Conservation (phyloP, 2,797 vertebrate genomes). For the Alfaro cultratus region DNA sequence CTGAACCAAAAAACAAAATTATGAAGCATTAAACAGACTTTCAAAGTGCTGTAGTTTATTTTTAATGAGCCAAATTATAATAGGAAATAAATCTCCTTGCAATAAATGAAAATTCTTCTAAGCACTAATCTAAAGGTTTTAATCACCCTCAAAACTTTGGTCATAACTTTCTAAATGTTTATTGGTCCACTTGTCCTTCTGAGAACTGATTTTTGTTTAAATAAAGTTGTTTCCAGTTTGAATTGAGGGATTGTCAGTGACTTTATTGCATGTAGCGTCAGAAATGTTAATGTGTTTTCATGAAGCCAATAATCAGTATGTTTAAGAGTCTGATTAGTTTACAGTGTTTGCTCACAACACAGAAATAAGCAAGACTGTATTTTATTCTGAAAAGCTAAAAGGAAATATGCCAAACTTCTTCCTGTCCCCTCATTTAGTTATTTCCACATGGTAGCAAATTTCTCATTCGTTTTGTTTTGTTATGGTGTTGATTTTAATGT, state of each 20-base stretch:
- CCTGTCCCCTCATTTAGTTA: slow-evolving; percentile 9
- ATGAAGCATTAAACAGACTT: background rate
- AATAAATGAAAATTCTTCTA: background rate
- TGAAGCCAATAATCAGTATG: slow-evolving; percentile 18
- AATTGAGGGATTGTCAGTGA: slow-evolving; percentile 16
- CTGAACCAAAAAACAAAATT: background rate
- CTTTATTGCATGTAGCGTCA: slow-evolving; percentile 3
- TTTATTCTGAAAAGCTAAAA: slow-evolving; percentile 36
- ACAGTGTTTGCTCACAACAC: slow-evolving; percentile 10
- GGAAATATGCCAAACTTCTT: slow-evolving; percentile 10
- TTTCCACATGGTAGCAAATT: slow-evolving; percentile 20
- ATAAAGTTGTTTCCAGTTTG: background rate
- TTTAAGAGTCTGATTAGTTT: slow-evolving; percentile 15
- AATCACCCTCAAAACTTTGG: background rate
- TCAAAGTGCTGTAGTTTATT: background rate
- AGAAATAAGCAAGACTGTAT: slow-evolving; percentile 45
- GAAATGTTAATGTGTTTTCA: background rate
- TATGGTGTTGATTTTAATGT: background rate
- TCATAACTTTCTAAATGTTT: background rate
- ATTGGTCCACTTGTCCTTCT: background rate
- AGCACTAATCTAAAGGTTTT: background rate
- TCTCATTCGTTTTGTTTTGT: slow-evolving; percentile 8
- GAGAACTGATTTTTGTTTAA: background rate
- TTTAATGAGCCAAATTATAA: background rate
- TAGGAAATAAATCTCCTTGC: background rate